phyloP scores from a whole-genome alignment of 2,888 invertebrate species.

The Biston stratarius region DNA sequence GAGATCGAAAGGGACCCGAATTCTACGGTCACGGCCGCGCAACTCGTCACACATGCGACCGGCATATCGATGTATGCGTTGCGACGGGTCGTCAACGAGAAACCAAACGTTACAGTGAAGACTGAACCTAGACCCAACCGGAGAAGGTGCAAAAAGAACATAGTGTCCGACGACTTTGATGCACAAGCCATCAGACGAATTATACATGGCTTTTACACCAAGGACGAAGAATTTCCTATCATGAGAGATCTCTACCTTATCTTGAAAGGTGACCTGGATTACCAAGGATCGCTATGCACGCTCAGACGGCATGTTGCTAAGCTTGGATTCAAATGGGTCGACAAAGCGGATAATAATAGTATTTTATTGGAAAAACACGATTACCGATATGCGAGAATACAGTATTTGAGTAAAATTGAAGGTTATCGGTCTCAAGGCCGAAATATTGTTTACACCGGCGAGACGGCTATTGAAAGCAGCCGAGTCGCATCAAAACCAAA shows the following conservation, averaged over 20 bases:
- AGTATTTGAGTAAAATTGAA: slow-evolving; percentile 54
- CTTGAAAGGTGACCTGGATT: slow-evolving; percentile 53
- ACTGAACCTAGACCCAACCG: slow-evolving; percentile 44
- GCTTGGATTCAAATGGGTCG: slow-evolving; percentile 56
- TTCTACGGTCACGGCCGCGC: slow-evolving; percentile 53
- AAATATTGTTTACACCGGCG: slow-evolving; percentile 53
- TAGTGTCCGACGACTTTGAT: slow-evolving; percentile 50
- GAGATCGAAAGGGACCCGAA: slow-evolving; percentile 55
- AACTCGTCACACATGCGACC: slow-evolving; percentile 55
- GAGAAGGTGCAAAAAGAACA: slow-evolving; percentile 48
- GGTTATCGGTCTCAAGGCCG: slow-evolving; percentile 50
- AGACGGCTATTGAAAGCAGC: slow-evolving; percentile 50
- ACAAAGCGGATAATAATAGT: slow-evolving; percentile 53
- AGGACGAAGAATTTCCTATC: slow-evolving; percentile 53
- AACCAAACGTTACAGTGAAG: slow-evolving; percentile 42
- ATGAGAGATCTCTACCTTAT: slow-evolving; percentile 55
- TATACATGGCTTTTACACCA: slow-evolving; percentile 54
- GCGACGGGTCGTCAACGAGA: slow-evolving; percentile 50
- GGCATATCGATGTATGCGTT: slow-evolving; percentile 55
- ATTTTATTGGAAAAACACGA: slow-evolving; percentile 56
- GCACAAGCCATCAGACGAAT: slow-evolving; percentile 52
- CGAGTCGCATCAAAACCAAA: slow-evolving; percentile 53
- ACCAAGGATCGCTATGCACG: slow-evolving; percentile 54
- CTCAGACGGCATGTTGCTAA: slow-evolving; percentile 52
- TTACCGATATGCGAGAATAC: slow-evolving; percentile 50